phyloP scores from a whole-genome alignment of 2,888 invertebrate genomes.

The Cenopis cana region DNA sequence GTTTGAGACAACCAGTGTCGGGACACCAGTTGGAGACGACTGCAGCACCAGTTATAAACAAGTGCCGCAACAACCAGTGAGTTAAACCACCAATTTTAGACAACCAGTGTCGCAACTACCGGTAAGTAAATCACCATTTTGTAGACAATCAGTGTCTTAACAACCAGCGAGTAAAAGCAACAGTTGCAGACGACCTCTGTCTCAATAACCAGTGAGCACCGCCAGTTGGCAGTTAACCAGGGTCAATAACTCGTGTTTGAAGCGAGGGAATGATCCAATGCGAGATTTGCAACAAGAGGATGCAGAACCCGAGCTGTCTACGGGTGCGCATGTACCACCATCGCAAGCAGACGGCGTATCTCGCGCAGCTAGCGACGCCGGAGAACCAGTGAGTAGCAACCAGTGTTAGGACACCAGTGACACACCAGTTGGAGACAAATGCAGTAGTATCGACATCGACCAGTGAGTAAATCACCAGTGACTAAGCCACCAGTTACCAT shows the following conservation, averaged over 20 bases:
- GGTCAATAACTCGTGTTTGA: no score
- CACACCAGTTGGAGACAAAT: no score
- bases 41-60: background rate
- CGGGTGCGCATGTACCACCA: conserved; percentile 88
- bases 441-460: no score
- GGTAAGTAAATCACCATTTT: background rate
- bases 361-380: conserved; percentile 71
- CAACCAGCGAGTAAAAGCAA: background rate
- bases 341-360: conserved; percentile 84
- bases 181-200: background rate
- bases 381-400: conserved; percentile 49
- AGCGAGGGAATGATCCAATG: conserved; percentile 88
- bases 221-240: no score
- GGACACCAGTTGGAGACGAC: background rate
- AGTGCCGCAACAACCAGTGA: background rate
- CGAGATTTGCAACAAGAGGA: conserved; percentile 88
- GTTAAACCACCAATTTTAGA: background rate
- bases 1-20: background rate
- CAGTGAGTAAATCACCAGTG: background rate
- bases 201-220: no score
- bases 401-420: background rate
- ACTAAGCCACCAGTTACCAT: background rate
- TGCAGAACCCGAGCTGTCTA: conserved; percentile 87
- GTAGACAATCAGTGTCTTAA: no score
- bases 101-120: background rate